Evolutionary conservation across 2,797 vertebrate species (phyloP), one percentile per base, ranked within the genome.

Genomic region (Gastrophryne carolinensis): DNA sequence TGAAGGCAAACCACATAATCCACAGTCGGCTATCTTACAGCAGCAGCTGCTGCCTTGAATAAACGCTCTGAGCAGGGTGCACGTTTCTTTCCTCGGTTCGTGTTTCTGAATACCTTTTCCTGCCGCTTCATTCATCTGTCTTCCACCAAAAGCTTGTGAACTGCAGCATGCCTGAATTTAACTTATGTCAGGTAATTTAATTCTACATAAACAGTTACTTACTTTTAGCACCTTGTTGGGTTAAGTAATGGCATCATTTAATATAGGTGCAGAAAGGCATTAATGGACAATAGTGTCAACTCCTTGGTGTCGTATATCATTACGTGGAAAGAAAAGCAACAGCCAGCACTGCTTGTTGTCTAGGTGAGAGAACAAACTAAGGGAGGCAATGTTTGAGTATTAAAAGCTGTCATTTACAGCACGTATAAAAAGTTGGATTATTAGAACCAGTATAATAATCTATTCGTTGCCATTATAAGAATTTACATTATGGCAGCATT

Each of bases 81-180:
- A 75, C 21, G 71, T 71, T 69, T 79, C 34, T 53, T 37, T 72
- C 58, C n/a, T n/a, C 44, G 60, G 37, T 44, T 35, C 66, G 67
- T 79, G 67, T 47, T 75, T 30, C 61, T 72, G 72, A 54, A 75
- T 75, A 58, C 44, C 61, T 64, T 75, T 72, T 75, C 44, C 47
- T 12, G 15, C 15, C 27, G 37, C 17, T 44, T 72, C 41, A 56
- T 27, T 56, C 67, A 78, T 78, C 63, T 6, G 58, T 72, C 75
- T 71, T 78, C 52, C 49, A 65, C 15, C 44, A 37, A 19, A 70
- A 49, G 26, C 21, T 27, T 39, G 67, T 58, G 58, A 54, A 58
- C 27, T 72, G 62, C 30, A 24, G 17, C 13, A 29, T 2, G 29
- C 58, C 39, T 65, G 60, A 32, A 64, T 71, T 47, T 65, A 71